Evolutionary conservation across 1,140 invertebrate genomes (phyloP).

Genomic region (Mercenaria mercenaria): DNA sequence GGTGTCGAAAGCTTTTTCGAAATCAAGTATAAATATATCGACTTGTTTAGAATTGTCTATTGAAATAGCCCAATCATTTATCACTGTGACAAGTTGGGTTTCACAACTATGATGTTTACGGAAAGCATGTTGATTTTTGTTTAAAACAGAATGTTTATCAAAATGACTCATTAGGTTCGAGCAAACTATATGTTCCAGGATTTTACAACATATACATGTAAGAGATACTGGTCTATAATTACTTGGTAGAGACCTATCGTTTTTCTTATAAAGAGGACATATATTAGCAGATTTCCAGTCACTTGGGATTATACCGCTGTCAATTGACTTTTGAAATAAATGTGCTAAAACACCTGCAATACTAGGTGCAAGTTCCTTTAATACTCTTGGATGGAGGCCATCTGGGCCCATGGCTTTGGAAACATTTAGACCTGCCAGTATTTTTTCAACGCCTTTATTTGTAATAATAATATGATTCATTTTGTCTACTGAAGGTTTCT

Average conservation of each 20-base stretch:
- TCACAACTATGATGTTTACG: constrained; percentile 3
- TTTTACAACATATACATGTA: constrained; percentile 33
- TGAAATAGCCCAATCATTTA: background rate
- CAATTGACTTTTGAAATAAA: constrained; percentile 40
- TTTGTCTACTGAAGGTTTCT: background rate
- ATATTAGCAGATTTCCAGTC: constrained; percentile 53
- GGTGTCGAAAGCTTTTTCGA: constrained; percentile 18
- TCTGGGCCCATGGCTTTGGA: constrained; percentile 38
- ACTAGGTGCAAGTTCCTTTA: background rate
- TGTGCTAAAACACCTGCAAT: background rate
- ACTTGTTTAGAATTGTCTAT: constrained; percentile 27
- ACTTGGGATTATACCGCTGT: background rate
- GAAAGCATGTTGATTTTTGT: background rate
- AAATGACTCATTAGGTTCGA: background rate
- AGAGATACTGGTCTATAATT: constrained; percentile 63
- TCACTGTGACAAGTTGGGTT: constrained; percentile 32
- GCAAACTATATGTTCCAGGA: constrained; percentile 31
- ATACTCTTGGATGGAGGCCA: constrained; percentile 10
- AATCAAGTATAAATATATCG: constrained; percentile 12
- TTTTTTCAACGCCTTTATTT: constrained; percentile 8
- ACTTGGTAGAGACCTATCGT: background rate
- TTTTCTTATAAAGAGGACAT: constrained; percentile 49
- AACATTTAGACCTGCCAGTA: background rate
- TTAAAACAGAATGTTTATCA: constrained; percentile 23
- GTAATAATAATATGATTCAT: background rate